Percentiles rank a stretch among this genome's conserved stretches.
Conservation (phyloP, 2,797 vertebrate species). For the Myioborus miniatus region DNA sequence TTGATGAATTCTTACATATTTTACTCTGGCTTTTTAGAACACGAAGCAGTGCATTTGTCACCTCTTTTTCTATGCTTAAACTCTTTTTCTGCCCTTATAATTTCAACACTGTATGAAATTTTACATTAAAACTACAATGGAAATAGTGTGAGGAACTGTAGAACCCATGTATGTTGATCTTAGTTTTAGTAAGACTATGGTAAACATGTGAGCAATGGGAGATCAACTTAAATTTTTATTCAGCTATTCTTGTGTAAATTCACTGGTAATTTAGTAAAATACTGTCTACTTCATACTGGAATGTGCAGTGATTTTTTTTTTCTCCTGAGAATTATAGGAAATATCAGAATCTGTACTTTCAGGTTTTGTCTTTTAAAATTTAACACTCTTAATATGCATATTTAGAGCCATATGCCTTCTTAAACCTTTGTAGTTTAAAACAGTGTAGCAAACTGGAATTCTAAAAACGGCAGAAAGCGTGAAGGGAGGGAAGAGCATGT, state of each 20-base stretch:
- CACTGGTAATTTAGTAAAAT: background rate
- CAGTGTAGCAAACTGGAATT: background rate
- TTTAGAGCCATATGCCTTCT: background rate
- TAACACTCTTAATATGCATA: background rate
- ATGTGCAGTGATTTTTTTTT: background rate
- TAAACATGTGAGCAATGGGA: background rate
- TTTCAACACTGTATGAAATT: background rate
- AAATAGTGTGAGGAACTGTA: background rate
- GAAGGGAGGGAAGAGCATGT: background rate
- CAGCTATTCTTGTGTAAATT: background rate
- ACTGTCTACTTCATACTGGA: background rate
- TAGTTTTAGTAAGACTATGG: background rate
- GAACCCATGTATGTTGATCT: background rate
- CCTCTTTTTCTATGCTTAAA: background rate
- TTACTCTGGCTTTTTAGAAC: background rate
- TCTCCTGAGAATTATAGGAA: background rate
- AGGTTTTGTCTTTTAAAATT: background rate
- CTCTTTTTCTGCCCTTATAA: background rate
- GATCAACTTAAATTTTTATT: background rate
- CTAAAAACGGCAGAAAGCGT: background rate
- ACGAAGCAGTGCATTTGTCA: rapidly evolving
- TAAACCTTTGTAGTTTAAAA: background rate
- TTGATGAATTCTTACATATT: background rate
- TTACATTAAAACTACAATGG: background rate
- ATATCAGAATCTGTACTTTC: background rate